phyloP scores from a whole-genome alignment of 2,888 invertebrate genomes.

The Alsophila aescularia region DNA sequence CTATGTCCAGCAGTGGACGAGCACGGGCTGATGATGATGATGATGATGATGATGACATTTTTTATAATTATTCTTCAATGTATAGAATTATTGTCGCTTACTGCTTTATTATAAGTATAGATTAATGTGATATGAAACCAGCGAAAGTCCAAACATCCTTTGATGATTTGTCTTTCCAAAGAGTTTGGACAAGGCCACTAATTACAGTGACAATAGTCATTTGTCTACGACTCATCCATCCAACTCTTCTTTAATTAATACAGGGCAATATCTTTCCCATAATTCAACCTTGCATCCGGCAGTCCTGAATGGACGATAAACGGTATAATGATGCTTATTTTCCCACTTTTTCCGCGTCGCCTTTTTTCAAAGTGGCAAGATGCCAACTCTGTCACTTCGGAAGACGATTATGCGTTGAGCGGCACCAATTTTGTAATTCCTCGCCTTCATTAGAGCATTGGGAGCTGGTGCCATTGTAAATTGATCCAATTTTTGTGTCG shows the following conservation, averaged over 20 bases:
- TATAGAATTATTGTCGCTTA: too few species aligned
- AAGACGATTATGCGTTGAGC: conserved; percentile 18
- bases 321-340: conserved; percentile 20
- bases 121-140: too few species aligned
- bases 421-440: conserved; percentile 25
- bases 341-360: conserved; percentile 13
- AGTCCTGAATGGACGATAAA: conserved; percentile 1
- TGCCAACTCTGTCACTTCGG: conserved; percentile 24
- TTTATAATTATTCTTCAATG: too few species aligned
- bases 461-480: conserved; percentile 10
- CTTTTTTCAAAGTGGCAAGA: conserved; percentile 15
- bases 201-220: too few species aligned
- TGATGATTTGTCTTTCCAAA: too few species aligned
- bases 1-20: too few species aligned
- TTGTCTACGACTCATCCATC: too few species aligned
- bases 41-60: too few species aligned
- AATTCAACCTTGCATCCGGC: background rate
- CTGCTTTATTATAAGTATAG: too few species aligned
- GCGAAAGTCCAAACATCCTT: too few species aligned
- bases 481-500: conserved; percentile 14
- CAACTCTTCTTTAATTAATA: background rate
- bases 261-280: background rate
- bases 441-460: conserved; percentile 16
- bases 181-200: too few species aligned
- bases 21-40: too few species aligned